These are phyloP conservation scores for Aphis gossypii DNA, from an alignment of 1,140 invertebrate genomes.

Conservation along the genomic window DNA sequence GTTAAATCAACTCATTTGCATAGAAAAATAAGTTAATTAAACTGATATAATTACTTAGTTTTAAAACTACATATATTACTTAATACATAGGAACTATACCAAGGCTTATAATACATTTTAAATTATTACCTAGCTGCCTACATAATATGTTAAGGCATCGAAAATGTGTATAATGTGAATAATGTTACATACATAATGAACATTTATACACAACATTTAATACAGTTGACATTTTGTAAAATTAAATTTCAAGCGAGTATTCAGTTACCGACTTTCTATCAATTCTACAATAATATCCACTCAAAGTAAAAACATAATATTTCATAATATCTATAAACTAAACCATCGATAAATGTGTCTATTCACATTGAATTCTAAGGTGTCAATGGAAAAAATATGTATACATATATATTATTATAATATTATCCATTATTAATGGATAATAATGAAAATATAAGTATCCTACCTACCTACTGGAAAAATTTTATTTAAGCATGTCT, in stretches of 20 bases:
- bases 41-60: background rate
- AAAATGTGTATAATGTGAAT: background rate
- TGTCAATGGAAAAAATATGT: background rate
- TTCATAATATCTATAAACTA: background rate
- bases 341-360: background rate
- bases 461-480: background rate
- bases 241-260: background rate
- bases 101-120: background rate
- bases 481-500: background rate
- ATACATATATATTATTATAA: too few species aligned
- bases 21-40: background rate
- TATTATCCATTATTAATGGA: background rate
- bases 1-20: background rate
- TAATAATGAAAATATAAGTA: slow-evolving; percentile 2
- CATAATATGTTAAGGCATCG: background rate
- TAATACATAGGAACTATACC: background rate
- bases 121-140: background rate
- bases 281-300: background rate
- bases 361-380: background rate
- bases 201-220: background rate
- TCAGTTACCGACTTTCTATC: background rate
- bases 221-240: background rate
- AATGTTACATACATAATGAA: background rate
- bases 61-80: background rate
- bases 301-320: background rate